Evolutionary conservation across 2,888 invertebrate species (phyloP).

Genomic region (Gastracanthus pulcherrimus): DNA sequence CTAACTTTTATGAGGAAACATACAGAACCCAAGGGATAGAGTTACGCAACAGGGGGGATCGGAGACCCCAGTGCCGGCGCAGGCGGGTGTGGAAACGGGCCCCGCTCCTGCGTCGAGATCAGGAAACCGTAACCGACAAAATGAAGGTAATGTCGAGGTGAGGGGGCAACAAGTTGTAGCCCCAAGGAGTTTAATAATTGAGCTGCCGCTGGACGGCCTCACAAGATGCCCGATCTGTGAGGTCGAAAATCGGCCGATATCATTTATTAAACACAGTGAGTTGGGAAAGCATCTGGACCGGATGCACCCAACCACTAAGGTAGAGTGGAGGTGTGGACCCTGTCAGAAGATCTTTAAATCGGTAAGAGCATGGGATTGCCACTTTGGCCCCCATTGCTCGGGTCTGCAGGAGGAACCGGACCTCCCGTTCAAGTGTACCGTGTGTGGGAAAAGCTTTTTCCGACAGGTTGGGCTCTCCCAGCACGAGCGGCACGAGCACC

Average conservation of each 20-base stretch:
- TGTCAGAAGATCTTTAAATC: too few relatives aligned
- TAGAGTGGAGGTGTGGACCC: too few relatives aligned
- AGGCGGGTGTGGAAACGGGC: too few relatives aligned
- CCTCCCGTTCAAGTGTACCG: neutral
- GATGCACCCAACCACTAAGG: too few relatives aligned
- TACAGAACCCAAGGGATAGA: too few relatives aligned
- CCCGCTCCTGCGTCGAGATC: neutral
- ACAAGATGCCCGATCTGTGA: too few relatives aligned
- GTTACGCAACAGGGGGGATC: too few relatives aligned
- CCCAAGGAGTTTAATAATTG: neutral
- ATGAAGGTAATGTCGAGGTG: neutral
- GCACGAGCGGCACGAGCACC: conserved; percentile 7
- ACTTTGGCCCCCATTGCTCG: neutral
- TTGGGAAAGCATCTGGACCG: too few relatives aligned
- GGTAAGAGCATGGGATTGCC: neutral
- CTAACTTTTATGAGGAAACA: too few relatives aligned
- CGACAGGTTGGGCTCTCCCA: neutral
- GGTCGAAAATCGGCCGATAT: too few relatives aligned
- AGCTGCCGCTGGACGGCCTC: neutral
- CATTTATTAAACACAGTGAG: too few relatives aligned
- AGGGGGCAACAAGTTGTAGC: neutral
- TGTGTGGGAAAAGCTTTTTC: neutral
- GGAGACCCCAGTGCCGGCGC: too few relatives aligned
- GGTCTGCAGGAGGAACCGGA: neutral
- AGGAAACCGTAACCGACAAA: neutral